A percentile compares a stretch with the other conserved stretches of the same genome.
phyloP scores from a whole-genome alignment of 2,888 invertebrate species.

The Polyommatus icarus region DNA sequence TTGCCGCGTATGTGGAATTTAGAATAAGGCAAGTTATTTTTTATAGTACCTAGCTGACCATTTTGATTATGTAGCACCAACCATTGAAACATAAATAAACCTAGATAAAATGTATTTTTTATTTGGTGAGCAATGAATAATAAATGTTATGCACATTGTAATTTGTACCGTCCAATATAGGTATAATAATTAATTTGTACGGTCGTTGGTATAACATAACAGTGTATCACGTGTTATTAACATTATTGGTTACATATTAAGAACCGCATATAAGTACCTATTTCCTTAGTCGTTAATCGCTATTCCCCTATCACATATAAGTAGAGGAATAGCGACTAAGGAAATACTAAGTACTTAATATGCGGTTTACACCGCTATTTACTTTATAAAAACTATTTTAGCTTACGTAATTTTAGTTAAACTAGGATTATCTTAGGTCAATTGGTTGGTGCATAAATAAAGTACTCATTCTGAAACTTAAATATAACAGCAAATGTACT shows the following conservation, averaged over 20 bases:
- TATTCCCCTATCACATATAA: no score
- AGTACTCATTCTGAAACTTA: neutral
- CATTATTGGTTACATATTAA: no score
- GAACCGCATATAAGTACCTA: no score
- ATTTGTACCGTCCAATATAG: no score
- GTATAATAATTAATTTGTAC: no score
- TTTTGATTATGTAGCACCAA: neutral
- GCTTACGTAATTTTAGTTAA: neutral
- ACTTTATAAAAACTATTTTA: neutral
- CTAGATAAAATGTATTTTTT: neutral
- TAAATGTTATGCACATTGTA: no score
- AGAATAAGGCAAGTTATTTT: neutral
- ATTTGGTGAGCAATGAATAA: no score
- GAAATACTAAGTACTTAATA: no score
- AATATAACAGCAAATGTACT: neutral
- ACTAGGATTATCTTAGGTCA: neutral
- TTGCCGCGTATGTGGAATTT: slow-evolving; percentile 25
- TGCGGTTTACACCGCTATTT: neutral
- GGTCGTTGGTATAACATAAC: no score
- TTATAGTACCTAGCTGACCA: neutral
- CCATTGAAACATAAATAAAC: neutral
- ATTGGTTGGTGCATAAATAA: neutral
- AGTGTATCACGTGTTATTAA: no score
- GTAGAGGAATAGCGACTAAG: no score
- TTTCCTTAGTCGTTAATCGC: no score